Evolutionary conservation across 2,888 invertebrate species (phyloP), one percentile per base, ranked within the genome.

Genomic region (Catocala fraxini): DNA sequence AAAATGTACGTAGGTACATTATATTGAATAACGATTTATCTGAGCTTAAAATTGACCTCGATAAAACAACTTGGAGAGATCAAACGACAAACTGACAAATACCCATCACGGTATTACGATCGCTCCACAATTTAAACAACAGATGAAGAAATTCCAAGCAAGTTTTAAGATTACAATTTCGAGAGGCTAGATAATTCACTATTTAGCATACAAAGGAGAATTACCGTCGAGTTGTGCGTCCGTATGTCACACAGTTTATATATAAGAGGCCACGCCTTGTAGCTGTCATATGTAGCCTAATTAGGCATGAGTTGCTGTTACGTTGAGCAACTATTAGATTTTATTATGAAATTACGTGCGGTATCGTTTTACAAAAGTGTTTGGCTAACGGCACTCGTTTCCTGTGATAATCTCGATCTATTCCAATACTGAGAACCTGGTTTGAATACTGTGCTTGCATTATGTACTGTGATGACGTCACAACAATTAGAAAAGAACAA

Each of bases 161-260:
- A 88, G 92, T 91, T 91, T 87, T 81, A 84, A 93, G 94, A 93
- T 94, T 93, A 94, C 91, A 92, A 92, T 94, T 94, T 92, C 88
- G 90, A 90, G 86, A 84, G 88, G 90, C 92, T 93, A 93, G 93
- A 94, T 93, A 92, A 94, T 93, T 93, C 91, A 87, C 86, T 89
- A 90, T 92, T 85, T 94, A 90, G 92, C 93, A 94, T 94, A 94
- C 93, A 94, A 94, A 93, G 93, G 92, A 88, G 91, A 87, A 92
- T 92, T 92, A 92, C 92, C 88, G 90, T 87, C 87, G 81, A 71
- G 80, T 81, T 86, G 87, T 89, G 87, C 88, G 90, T 91, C 85
- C 89, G 90, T 90, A 84, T 91, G 91, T 90, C 90, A 87, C 82
- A 82, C 82, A 80, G 85, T 87, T 85, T 88, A 85, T 87, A 86